Percentiles rank a stretch among this genome's conserved stretches.
phyloP scores from a whole-genome alignment of 1,140 invertebrate species.

The Ceratina australensis region DNA sequence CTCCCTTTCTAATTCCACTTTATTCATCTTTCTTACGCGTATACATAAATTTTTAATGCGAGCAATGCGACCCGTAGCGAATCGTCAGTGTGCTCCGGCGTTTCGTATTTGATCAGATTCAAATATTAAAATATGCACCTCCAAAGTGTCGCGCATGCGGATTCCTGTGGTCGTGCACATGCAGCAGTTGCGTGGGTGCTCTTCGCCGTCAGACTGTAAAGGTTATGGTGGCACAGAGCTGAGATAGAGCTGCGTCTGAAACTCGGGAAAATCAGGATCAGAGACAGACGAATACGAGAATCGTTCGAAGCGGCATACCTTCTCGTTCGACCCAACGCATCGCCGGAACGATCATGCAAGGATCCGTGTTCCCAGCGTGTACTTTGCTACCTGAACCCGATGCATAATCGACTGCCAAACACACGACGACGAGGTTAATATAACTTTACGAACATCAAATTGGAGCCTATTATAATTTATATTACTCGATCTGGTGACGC shows the following conservation, averaged over 20 bases:
- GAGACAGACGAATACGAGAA: neutral
- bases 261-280: neutral
- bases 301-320: conserved; percentile 9
- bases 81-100: too few species aligned
- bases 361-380: conserved; percentile 1
- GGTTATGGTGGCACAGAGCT: conserved; percentile 20
- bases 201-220: conserved; percentile 20
- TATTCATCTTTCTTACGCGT: neutral
- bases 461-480: conserved; percentile 15
- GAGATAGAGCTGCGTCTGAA: conserved; percentile 13
- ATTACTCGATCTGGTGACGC: neutral
- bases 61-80: too few species aligned
- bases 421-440: conserved; percentile 34
- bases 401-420: conserved; percentile 1
- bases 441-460: conserved; percentile 12
- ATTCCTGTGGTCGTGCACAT: conserved; percentile 17
- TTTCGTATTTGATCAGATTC: neutral
- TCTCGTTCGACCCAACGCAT: neutral
- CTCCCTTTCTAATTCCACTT: neutral
- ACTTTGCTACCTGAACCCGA: conserved; percentile 19
- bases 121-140: neutral
- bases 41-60: too few species aligned
- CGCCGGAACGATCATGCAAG: neutral
- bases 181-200: conserved; percentile 9
- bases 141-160: conserved; percentile 11